Evolutionary conservation across 2,888 invertebrate genomes (phyloP).

Genomic region (Tetramorium bicarinatum): DNA sequence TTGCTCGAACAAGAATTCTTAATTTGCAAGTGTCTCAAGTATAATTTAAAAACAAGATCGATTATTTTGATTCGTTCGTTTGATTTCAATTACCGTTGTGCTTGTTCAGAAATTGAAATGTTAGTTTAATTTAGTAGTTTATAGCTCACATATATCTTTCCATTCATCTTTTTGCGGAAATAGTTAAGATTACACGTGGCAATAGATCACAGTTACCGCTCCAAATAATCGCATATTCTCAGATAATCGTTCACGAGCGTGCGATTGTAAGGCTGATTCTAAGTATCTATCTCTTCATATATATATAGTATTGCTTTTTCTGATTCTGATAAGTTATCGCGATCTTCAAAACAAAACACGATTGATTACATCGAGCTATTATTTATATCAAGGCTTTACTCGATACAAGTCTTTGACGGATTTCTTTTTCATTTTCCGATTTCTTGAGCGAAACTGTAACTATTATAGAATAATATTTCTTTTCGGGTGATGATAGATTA

Average conservation of each 20-base stretch:
- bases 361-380: not conserved
- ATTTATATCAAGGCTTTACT: not conserved
- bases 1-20: not conserved
- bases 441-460: not conserved
- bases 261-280: constrained; percentile 17
- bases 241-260: constrained; percentile 16
- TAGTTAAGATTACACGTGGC: not conserved
- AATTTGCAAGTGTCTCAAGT: not conserved
- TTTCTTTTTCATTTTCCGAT: not conserved
- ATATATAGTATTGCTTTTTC: not conserved
- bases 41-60: not conserved
- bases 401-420: not conserved
- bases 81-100: not conserved
- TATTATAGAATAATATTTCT: not conserved
- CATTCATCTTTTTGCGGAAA: not conserved
- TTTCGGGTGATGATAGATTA: not conserved
- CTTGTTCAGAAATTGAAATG: not conserved
- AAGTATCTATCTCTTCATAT: not conserved
- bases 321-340: constrained; percentile 29
- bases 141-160: not conserved
- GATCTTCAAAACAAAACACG: constrained; percentile 30
- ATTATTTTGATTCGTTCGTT: constrained; percentile 12
- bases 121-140: not conserved
- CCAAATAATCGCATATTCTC: constrained; percentile 7
- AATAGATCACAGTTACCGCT: constrained; percentile 16